Evolutionary conservation across 2,113 vertebrate genomes (phyloP).

Genomic region (Caranx ignobilis): DNA sequence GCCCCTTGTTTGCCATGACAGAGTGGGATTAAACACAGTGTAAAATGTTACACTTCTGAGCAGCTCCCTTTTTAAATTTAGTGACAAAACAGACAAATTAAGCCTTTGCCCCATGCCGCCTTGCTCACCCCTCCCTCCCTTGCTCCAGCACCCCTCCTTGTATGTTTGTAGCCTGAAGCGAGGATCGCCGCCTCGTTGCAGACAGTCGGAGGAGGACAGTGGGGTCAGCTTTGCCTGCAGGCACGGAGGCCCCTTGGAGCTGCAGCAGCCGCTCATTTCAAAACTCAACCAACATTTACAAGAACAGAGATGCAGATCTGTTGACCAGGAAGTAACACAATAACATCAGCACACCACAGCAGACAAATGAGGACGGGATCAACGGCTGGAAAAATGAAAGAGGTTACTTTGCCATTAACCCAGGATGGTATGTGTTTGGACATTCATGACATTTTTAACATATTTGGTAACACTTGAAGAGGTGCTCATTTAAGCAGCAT

Average conservation of each 20-base stretch:
- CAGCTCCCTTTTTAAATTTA: conserved; percentile 66
- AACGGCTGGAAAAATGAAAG: conserved; percentile 35
- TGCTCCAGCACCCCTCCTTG: conserved; percentile 16
- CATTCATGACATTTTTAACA: conserved; percentile 23
- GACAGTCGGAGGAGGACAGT: conserved; percentile 64
- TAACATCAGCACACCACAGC: conserved; percentile 54
- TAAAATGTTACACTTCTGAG: conserved; percentile 70
- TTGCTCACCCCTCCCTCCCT: conserved; percentile 20
- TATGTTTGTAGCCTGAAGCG: conserved; percentile 78
- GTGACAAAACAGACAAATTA: conserved; percentile 79
- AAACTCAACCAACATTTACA: conserved; percentile 51
- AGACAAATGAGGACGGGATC: conserved; percentile 46
- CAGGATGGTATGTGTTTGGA: conserved; percentile 20
- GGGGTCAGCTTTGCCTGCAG: conserved; percentile 79
- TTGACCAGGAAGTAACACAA: conserved; percentile 76
- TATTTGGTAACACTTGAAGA: conserved; percentile 44
- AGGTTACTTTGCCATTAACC: conserved; percentile 58
- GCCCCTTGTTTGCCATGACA: conserved; percentile 72
- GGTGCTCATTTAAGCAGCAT: conserved; percentile 23
- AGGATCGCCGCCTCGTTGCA: conserved; percentile 67
- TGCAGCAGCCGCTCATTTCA: conserved; percentile 53
- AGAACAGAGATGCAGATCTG: conserved; percentile 54
- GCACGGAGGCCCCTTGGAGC: conserved; percentile 62
- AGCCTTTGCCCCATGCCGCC: conserved; percentile 71
- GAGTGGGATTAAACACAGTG: conserved; percentile 77